Base-by-base conservation (phyloP, 2,888 invertebrate species). In the Megalurothrips usitatus region DNA sequence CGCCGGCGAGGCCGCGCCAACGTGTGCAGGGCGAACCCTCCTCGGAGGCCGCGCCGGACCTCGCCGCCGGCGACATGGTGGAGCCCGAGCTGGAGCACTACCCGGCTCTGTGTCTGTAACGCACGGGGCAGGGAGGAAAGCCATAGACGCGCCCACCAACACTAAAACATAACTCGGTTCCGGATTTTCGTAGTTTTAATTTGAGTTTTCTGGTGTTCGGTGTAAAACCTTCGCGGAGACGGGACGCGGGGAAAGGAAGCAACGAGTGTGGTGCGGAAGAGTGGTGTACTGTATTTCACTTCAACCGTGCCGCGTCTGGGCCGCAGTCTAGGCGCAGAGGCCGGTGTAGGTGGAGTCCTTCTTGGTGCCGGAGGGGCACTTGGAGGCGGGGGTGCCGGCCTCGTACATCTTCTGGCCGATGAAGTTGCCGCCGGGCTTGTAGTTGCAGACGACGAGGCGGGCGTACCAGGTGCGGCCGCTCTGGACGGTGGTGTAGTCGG, bases 391-490 rank as follows among this genome's bases (percentile, higher is more conserved):
- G 47, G 26, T n/a, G 34, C 80, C 80, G 68, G 48, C 28, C 58
- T 63, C 75, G 80, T 80, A 80, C 63, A 80, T 58, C 26, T 26
- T 75, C 68, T 75, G 26, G 68, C 68, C 68, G 68, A 75, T 75
- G 68, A 75, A 26, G 82, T 87, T 87, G 26, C 87, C 87, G 6
- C 86, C 83, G 9, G 87, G 87, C 12, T 87, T 87, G 83, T 87
- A 87, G 83, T 87, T 87, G 83, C 87, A 87, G 17, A 87, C 83
- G 63, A 87, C 85, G 68, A 75, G 23, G 23, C 68, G 68, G 23
- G 68, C 68, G 68, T 75, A 23, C 68, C 68, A 75, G 68, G 9
- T 11, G 68, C 26, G 68, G 26, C 68, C 68, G 26, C 68, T 10
- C 68, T 26, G 26, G 23, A 75, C 68, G 68, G 26, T 26, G 68